Conservation (phyloP, 2,113 vertebrate genomes). For the Eonycteris spelaea region DNA sequence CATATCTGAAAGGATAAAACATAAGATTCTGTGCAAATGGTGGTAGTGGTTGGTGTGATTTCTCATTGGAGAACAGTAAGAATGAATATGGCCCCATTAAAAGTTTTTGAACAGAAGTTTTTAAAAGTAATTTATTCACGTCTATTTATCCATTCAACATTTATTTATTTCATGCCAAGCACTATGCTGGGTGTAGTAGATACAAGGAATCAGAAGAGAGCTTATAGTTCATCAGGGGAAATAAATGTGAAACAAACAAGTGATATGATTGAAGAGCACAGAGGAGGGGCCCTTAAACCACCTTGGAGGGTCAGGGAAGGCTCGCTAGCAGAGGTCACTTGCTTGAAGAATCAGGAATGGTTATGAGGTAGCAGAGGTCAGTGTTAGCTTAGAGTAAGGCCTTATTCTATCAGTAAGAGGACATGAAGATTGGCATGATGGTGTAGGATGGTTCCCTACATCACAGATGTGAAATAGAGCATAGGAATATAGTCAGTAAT, state of each 20-base stretch:
- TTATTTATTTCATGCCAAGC: conserved; percentile 22
- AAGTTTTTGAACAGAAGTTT: neutral
- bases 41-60: neutral
- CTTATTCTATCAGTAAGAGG: neutral
- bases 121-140: neutral
- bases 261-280: neutral
- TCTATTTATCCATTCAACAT: neutral
- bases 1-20: conserved; percentile 17
- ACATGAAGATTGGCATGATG: neutral
- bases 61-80: neutral
- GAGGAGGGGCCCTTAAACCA: neutral
- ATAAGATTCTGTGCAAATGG: neutral
- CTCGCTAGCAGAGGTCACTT: neutral
- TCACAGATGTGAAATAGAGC: too few relatives aligned
- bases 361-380: neutral
- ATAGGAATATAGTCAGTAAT: too few relatives aligned
- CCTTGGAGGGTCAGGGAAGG: neutral
- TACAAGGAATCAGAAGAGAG: neutral
- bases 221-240: neutral
- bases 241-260: neutral
- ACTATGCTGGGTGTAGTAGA: neutral
- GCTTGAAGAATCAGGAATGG: neutral
- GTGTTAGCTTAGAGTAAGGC: neutral
- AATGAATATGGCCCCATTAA: neutral
- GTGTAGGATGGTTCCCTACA: neutral